These are phyloP conservation scores for Drosophila gunungcola DNA, from an alignment of 1,140 invertebrate species.

Conservation along the genomic window DNA sequence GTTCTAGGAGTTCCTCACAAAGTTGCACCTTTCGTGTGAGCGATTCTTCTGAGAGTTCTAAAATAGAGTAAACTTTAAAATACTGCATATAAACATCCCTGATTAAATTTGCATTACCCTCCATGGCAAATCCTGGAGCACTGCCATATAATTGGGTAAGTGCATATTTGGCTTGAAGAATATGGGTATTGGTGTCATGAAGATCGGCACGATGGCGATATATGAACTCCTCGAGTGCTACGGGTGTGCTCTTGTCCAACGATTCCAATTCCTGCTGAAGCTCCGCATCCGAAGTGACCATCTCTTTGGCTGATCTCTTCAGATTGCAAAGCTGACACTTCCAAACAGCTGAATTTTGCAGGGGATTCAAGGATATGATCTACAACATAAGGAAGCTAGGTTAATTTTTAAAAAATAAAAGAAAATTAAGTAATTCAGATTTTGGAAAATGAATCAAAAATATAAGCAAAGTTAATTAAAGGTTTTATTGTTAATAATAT, in stretches of 20 bases:
- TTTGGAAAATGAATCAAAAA: no score
- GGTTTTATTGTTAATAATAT: no score
- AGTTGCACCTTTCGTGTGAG: slow-evolving; percentile 88
- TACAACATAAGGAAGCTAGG: slow-evolving; percentile 8
- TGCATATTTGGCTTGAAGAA: slow-evolving; percentile 88
- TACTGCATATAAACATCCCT: no score
- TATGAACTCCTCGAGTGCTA: slow-evolving; percentile 87
- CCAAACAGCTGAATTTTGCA: slow-evolving; percentile 87
- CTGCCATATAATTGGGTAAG: slow-evolving; percentile 89
- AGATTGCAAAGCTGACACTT: slow-evolving; percentile 88
- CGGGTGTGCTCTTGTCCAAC: slow-evolving; percentile 86
- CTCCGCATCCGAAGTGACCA: slow-evolving; percentile 87
- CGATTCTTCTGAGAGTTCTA: slow-evolving; percentile 87
- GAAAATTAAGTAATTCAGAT: no score
- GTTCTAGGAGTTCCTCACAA: slow-evolving; percentile 88
- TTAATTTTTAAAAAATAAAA: no score
- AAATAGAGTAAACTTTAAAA: no score
- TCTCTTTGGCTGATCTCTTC: slow-evolving; percentile 86
- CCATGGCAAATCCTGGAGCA: slow-evolving; percentile 85
- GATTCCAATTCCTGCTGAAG: slow-evolving; percentile 87
- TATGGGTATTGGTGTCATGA: slow-evolving; percentile 88
- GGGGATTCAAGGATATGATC: slow-evolving; percentile 86
- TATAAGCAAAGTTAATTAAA: no score
- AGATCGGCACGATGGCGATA: slow-evolving; percentile 86
- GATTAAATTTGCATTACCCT: slow-evolving; percentile 84